Evolutionary conservation across 2,797 vertebrate species (phyloP).

Genomic region (Podargus strigoides): DNA sequence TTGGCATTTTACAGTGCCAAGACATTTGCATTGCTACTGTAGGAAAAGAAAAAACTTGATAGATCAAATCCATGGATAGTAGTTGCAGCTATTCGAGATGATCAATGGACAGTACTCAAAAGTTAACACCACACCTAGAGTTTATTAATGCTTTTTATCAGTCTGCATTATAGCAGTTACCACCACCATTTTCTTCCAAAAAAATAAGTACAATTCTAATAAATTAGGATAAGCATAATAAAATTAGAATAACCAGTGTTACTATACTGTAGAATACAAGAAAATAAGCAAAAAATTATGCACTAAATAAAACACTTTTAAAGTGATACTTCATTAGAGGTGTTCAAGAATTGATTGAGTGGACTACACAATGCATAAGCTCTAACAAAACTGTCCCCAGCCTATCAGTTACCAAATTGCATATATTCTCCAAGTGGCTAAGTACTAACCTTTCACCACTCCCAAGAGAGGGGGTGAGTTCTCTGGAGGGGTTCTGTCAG

Average conservation of each 20-base stretch:
- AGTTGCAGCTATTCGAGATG: constrained; percentile 1
- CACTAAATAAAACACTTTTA: not conserved
- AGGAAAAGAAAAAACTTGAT: not conserved
- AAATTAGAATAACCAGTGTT: not conserved
- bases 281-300: not conserved
- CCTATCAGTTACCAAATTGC: not conserved
- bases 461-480: constrained; percentile 83
- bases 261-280: not conserved
- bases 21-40: not conserved
- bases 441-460: constrained; percentile 90
- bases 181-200: not conserved
- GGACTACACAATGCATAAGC: not conserved
- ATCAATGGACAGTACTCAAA: not conserved
- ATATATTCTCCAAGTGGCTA: not conserved
- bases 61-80: not conserved
- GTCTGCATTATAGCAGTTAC: not conserved
- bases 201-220: not conserved
- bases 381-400: not conserved
- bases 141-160: not conserved
- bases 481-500: constrained; percentile 91
- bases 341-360: not conserved
- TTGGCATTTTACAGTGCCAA: not conserved
- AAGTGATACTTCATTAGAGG: not conserved
- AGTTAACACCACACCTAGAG: not conserved
- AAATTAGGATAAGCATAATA: not conserved